These are phyloP conservation scores for Candidula unifasciata DNA, from an alignment of 2,888 invertebrate genomes.

Conservation along the genomic window DNA sequence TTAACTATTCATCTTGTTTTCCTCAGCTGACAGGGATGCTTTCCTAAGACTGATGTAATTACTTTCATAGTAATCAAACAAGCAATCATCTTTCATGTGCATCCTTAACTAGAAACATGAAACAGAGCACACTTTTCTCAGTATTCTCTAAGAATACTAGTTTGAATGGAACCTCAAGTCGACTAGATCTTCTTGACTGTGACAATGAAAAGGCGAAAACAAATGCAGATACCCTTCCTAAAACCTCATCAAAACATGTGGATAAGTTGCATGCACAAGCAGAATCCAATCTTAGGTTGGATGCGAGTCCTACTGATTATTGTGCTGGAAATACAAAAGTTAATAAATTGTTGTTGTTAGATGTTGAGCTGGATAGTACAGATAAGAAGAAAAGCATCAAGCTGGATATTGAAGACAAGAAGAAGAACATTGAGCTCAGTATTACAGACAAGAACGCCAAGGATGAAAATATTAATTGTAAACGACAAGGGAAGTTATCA, in stretches of 20 bases:
- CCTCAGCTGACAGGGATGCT: no score
- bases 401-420: not conserved
- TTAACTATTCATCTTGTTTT: no score
- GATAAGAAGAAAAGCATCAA: not conserved
- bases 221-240: no score
- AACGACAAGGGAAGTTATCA: not conserved
- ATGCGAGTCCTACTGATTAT: no score
- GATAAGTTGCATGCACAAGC: no score
- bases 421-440: not conserved
- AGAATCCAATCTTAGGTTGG: no score
- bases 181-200: not conserved
- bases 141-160: constrained; percentile 9
- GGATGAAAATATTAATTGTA: not conserved
- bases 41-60: no score
- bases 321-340: no score
- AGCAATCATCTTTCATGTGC: not conserved
- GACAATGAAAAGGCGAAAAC: not conserved
- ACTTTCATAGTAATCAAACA: no score
- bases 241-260: no score
- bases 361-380: not conserved
- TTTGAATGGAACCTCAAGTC: constrained; percentile 3
- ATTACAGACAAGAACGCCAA: not conserved
- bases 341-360: not conserved
- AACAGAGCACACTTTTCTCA: constrained; percentile 39
- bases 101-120: not conserved